Conservation (phyloP, 2,888 invertebrate genomes). For the Parnassius glacialis region DNA sequence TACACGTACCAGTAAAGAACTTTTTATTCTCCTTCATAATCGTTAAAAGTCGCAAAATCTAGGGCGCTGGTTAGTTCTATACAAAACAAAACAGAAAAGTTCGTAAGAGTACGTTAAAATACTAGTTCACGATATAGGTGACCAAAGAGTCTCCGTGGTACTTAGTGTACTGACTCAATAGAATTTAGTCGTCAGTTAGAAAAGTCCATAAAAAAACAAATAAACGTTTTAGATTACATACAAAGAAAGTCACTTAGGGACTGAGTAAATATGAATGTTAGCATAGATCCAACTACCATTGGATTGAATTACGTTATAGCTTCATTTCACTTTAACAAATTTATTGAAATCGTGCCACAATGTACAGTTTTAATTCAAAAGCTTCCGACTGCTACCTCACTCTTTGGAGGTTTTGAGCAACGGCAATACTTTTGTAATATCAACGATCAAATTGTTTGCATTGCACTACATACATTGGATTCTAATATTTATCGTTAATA, state of each 20-base stretch:
- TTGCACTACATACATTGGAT: too few relatives aligned
- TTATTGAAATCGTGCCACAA: conserved; percentile 70
- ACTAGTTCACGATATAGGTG: too few relatives aligned
- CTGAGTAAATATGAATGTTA: conserved; percentile 52
- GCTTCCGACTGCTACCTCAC: conserved; percentile 34
- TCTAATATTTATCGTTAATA: too few relatives aligned
- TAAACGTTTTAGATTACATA: conserved; percentile 49
- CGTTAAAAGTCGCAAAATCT: too few relatives aligned
- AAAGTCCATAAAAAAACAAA: conserved; percentile 40
- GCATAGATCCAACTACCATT: conserved; percentile 52
- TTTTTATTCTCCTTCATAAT: too few relatives aligned
- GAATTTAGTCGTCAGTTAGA: conserved; percentile 46
- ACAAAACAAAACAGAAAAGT: too few relatives aligned
- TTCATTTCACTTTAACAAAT: conserved; percentile 71
- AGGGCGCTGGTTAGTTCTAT: too few relatives aligned
- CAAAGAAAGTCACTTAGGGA: conserved; percentile 53
- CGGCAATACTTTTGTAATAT: too few relatives aligned
- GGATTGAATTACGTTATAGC: conserved; percentile 61
- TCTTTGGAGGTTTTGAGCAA: background rate
- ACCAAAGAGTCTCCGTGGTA: too few relatives aligned
- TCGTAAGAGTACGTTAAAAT: too few relatives aligned
- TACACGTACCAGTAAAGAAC: too few relatives aligned
- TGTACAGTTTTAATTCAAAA: conserved; percentile 47
- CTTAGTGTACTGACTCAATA: conserved; percentile 30
- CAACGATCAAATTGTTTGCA: too few relatives aligned